These are phyloP conservation scores for Cheilosia impressa DNA, from an alignment of 2,888 invertebrate genomes.

Conservation along the genomic window DNA sequence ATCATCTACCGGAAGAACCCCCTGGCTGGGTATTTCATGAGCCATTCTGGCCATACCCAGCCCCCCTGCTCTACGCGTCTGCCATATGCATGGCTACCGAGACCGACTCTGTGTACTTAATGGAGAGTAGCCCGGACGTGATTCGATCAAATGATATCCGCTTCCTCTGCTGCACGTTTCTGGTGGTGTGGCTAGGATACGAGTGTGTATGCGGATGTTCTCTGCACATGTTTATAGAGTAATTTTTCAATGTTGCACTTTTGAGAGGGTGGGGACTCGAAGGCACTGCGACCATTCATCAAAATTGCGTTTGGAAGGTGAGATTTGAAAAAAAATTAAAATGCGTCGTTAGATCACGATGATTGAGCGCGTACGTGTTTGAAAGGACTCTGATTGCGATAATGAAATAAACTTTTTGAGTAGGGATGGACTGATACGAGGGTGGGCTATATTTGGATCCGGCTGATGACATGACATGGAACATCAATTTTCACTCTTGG, in stretches of 20 bases:
- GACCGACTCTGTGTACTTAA: slow-evolving; percentile 33
- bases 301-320: slow-evolving; percentile 29
- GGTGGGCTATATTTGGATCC: background rate
- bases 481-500: slow-evolving; percentile 3
- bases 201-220: background rate
- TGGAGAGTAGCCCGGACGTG: slow-evolving; percentile 72
- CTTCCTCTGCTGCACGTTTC: slow-evolving; percentile 62
- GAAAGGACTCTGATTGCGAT: slow-evolving; percentile 48
- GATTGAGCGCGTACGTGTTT: slow-evolving; percentile 66
- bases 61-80: slow-evolving; percentile 14
- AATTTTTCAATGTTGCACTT: slow-evolving; percentile 60
- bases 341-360: slow-evolving; percentile 45
- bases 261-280: background rate
- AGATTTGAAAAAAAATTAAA: slow-evolving; percentile 31
- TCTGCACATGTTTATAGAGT: slow-evolving; percentile 42
- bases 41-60: slow-evolving; percentile 8
- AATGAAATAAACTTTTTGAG: slow-evolving; percentile 38
- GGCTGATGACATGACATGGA: background rate
- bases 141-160: slow-evolving; percentile 76
- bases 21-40: slow-evolving; percentile 39
- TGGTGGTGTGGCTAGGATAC: background rate
- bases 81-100: slow-evolving; percentile 23
- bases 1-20: slow-evolving; percentile 34
- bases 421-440: background rate
- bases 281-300: slow-evolving; percentile 5